Evolutionary conservation across 2,888 invertebrate species (phyloP).

Genomic region (Melipona bicolor): DNA sequence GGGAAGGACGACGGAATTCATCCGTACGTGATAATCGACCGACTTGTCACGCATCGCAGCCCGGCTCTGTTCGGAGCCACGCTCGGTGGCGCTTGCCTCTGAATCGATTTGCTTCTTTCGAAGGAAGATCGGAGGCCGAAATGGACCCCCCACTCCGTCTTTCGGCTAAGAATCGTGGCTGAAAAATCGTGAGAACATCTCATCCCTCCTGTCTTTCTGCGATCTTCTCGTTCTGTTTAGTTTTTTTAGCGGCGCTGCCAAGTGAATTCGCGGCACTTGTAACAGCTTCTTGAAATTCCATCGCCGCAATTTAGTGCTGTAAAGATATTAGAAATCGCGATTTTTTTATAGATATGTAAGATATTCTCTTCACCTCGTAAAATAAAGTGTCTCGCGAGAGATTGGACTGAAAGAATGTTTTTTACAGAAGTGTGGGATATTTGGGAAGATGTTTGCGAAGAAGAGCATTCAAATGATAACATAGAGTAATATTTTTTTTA

Average conservation of each 20-base stretch:
- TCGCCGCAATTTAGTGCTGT: background rate
- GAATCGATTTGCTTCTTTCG: slow-evolving; percentile 9
- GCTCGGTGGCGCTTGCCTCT: background rate
- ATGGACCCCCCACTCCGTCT: background rate
- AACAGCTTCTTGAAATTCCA: slow-evolving; percentile 48
- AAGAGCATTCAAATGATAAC: background rate
- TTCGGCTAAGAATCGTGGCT: background rate
- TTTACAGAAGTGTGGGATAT: background rate
- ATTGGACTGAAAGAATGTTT: background rate
- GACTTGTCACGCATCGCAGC: slow-evolving; percentile 45
- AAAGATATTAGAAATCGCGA: background rate
- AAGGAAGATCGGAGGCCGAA: slow-evolving; percentile 3
- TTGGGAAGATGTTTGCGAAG: accelerated
- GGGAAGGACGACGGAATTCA: slow-evolving; percentile 30
- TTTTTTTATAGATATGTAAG: background rate
- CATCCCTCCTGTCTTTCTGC: background rate
- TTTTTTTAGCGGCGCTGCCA: slow-evolving; percentile 30
- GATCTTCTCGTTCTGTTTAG: slow-evolving; percentile 3
- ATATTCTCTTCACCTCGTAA: no score
- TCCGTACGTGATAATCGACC: slow-evolving; percentile 37
- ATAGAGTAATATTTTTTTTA: background rate
- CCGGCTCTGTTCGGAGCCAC: background rate
- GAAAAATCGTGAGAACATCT: slow-evolving; percentile 45
- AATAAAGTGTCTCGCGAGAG: background rate
- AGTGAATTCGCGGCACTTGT: background rate